Evolutionary conservation across 2,113 vertebrate species (phyloP), one percentile per base, ranked within the genome.

Genomic region (Meles meles): DNA sequence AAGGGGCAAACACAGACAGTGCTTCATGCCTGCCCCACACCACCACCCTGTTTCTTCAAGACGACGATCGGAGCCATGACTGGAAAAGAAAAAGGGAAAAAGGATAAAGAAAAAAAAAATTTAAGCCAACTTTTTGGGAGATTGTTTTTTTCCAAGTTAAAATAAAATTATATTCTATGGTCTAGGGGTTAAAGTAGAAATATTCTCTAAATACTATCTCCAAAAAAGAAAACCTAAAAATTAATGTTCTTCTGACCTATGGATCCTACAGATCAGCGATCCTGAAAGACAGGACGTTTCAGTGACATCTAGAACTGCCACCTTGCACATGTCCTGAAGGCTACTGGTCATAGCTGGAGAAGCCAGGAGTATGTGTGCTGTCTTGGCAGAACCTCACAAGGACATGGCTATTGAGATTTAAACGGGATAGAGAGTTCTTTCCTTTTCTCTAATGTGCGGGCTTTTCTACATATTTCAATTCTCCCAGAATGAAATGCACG

Each of bases 1-100:
- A 96, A 72, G 80, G 96, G 89, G 85, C 55, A 95, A 80, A 96
- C 18, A 47, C 0, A 52, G 89, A 80, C 15, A 0, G 44, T 93
- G 76, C 96, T 96, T 85, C 90, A 95, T 96, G 94, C 95, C 79
- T 71, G 82, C 25, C 74, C 94, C 84, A 87, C 27, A 23, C 82
- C 92, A 59, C 87, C 61, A 72, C 44, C 55, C 23, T 47, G 65
- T 29, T 96, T 98, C 98, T 97, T 99, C 98, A 98, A 61, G 98
- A 98, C 27, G 97, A 98, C 8, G 98, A 96, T 94, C 98, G 91
- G 39, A 99, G 98, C 99, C 99, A 99, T 44, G 98, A 98, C 99
- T 99, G 69, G 25, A 97, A 97, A 97, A 97, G 63, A 79, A 97
- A 34, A 69, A 63, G 27, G n/a, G 67, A 77, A 86, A 72, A 25